Conservation (phyloP, 2,888 invertebrate genomes). For the Melitaea athalia region DNA sequence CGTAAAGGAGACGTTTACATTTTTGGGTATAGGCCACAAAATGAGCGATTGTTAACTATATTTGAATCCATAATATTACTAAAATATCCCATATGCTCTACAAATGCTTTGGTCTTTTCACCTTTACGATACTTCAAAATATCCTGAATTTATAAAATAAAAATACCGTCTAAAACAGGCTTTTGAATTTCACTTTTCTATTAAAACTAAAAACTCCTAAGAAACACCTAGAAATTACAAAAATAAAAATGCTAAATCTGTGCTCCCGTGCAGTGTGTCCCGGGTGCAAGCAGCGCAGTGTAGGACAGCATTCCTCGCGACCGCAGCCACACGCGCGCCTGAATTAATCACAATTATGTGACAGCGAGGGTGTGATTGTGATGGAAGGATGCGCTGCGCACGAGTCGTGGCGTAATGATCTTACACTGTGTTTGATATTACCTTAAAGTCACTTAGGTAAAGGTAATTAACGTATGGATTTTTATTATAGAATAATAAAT, state of each 20-base stretch:
- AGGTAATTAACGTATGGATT: background rate
- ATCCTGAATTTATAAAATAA: too few relatives aligned
- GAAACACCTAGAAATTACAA: background rate
- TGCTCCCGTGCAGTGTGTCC: constrained; percentile 44
- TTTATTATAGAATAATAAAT: background rate
- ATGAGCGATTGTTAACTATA: too few relatives aligned
- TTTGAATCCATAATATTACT: too few relatives aligned
- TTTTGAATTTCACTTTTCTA: too few relatives aligned
- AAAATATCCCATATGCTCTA: too few relatives aligned
- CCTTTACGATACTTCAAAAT: too few relatives aligned
- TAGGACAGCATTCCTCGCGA: constrained; percentile 72
- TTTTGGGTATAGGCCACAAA: too few relatives aligned
- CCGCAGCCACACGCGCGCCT: constrained; percentile 75
- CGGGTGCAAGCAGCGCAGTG: constrained; percentile 45
- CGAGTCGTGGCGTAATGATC: constrained; percentile 22
- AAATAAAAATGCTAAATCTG: constrained; percentile 34
- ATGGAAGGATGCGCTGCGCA: constrained; percentile 37
- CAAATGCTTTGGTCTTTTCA: too few relatives aligned
- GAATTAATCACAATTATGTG: constrained; percentile 80
- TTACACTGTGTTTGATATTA: constrained; percentile 15
- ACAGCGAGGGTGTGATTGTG: constrained; percentile 56
- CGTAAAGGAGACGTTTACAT: too few relatives aligned
- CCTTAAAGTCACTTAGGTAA: background rate
- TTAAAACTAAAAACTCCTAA: background rate
- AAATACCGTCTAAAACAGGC: too few relatives aligned